Conservation (phyloP, 2,888 invertebrate genomes). For the Sylvicola fuscatus region DNA sequence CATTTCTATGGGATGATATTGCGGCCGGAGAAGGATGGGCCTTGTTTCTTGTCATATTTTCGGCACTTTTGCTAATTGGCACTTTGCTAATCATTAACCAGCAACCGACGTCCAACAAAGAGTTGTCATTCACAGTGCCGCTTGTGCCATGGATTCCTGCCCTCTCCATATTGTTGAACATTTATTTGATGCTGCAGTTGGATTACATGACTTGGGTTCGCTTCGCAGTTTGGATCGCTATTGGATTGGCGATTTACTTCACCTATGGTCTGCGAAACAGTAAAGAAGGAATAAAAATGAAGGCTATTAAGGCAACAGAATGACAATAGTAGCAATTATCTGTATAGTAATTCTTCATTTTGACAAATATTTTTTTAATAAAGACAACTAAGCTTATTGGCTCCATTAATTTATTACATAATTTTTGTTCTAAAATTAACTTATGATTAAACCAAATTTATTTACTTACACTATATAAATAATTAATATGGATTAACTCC, state of each 20-base stretch:
- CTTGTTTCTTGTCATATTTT: slow-evolving; percentile 10
- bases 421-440: no score
- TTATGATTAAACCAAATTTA: no score
- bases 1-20: slow-evolving; percentile 15
- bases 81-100: slow-evolving; percentile 32
- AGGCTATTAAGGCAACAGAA: no score
- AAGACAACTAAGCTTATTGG: no score
- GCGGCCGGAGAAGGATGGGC: slow-evolving; percentile 9
- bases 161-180: slow-evolving; percentile 59
- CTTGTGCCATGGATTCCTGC: slow-evolving; percentile 64
- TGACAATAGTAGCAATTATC: no score
- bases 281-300: slow-evolving; percentile 32
- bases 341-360: no score
- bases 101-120: slow-evolving; percentile 40
- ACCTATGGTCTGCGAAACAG: slow-evolving; percentile 7
- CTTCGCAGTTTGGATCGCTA: slow-evolving; percentile 55
- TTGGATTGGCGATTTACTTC: slow-evolving; percentile 34
- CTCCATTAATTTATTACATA: no score
- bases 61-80: slow-evolving; percentile 15
- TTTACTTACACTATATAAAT: no score
- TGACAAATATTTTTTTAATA: no score
- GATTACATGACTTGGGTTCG: slow-evolving; percentile 65
- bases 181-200: slow-evolving; percentile 49
- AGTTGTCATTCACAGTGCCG: slow-evolving; percentile 51
- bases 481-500: no score